Conservation (phyloP, 2,113 vertebrate genomes). For the Daphoenositta chrysoptera region DNA sequence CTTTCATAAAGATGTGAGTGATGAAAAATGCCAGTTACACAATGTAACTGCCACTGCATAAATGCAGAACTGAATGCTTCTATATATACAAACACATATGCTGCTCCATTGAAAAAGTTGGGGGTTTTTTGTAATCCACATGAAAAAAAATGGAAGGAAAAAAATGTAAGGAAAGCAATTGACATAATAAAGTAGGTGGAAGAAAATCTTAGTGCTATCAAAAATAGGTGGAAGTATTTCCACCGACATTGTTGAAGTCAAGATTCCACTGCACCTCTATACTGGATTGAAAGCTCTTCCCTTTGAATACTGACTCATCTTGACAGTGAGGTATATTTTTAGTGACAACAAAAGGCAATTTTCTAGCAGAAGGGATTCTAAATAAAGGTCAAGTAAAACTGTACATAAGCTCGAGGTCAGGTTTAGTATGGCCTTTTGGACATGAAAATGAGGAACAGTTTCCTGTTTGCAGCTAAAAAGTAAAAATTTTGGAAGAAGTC, state of each 20-base stretch:
- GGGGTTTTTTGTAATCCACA: not conserved
- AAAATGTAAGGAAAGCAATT: not conserved
- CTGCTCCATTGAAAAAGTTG: not conserved
- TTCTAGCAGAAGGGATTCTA: not conserved
- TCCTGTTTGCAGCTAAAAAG: not conserved
- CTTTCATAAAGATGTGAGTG: not conserved
- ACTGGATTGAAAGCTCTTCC: not conserved
- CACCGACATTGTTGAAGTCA: not conserved
- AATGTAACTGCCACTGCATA: not conserved
- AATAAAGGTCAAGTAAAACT: slow-evolving; percentile 16
- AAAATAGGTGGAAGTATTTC: not conserved
- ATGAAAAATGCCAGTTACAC: not conserved
- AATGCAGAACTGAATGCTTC: not conserved
- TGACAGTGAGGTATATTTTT: slow-evolving; percentile 6
- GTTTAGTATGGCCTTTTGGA: not conserved
- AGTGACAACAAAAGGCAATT: slow-evolving; percentile 22
- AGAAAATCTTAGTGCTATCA: not conserved
- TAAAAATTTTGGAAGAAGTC: not conserved
- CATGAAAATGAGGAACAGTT: not conserved
- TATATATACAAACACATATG: not conserved
- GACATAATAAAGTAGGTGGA: not conserved
- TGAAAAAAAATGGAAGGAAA: not conserved
- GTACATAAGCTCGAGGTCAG: not conserved
- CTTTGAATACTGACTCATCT: not conserved
- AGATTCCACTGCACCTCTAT: not conserved